A percentile compares a stretch with the other conserved stretches of the same genome.
Evolutionary conservation across 2,797 vertebrate genomes (phyloP).

Genomic region (Novumbra hubbsi): DNA sequence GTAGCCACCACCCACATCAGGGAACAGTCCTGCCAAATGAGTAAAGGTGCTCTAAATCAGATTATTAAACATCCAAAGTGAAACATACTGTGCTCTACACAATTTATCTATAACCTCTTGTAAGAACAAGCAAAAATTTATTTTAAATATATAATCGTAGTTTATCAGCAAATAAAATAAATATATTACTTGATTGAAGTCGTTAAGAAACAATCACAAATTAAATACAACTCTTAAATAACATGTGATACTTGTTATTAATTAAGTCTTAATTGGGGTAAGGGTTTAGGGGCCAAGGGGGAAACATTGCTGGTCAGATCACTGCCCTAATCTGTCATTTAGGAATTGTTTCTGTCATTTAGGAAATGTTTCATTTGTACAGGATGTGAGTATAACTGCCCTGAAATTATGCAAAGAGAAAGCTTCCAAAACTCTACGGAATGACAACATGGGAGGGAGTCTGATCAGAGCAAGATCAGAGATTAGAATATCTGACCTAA

Average conservation of each 20-base stretch:
- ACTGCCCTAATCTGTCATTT: not conserved
- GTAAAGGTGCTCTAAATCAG: not conserved
- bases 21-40: constrained; percentile 84
- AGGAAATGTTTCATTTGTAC: not conserved
- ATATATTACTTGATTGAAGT: no score
- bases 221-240: no score
- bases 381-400: not conserved
- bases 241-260: not conserved
- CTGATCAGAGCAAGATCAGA: constrained; percentile 11
- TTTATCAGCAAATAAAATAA: no score
- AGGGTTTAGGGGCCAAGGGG: not conserved
- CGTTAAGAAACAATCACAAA: no score
- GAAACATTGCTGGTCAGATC: not conserved
- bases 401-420: constrained; percentile 7
- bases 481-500: constrained; percentile 72
- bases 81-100: not conserved
- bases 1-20: constrained; percentile 94
- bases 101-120: no score
- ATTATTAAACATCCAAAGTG: not conserved
- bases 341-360: not conserved
- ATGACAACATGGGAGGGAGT: not conserved
- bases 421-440: not conserved
- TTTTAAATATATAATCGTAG: no score
- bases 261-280: not conserved
- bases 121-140: no score